These are phyloP conservation scores for Agonopterix heracliana DNA, from an alignment of 2,888 invertebrate species.

Conservation along the genomic window DNA sequence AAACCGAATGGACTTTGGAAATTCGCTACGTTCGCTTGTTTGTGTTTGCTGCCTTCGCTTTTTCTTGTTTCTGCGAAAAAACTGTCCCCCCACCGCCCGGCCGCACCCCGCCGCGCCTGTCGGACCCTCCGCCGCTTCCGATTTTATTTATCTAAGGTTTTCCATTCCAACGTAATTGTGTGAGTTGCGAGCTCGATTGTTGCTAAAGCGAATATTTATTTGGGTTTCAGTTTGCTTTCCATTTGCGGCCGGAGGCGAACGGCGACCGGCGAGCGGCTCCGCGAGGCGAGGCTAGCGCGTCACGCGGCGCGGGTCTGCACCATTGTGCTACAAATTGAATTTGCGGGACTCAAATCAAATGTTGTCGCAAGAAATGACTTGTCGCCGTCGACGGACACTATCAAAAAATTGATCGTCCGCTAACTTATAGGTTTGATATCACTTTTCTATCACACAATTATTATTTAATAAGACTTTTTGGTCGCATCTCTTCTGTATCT, in stretches of 20 bases:
- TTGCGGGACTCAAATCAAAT: conserved; percentile 65
- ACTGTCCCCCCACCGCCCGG: conserved; percentile 19
- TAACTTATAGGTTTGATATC: conserved; percentile 5
- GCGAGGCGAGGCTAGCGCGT: not conserved
- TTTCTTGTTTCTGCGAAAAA: conserved; percentile 50
- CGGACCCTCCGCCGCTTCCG: conserved; percentile 46
- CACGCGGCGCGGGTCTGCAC: conserved; percentile 5
- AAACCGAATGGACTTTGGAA: conserved; percentile 69
- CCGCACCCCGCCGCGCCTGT: conserved; percentile 12
- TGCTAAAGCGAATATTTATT: conserved; percentile 74
- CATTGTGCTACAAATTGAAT: conserved; percentile 69
- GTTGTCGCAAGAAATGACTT: conserved; percentile 66
- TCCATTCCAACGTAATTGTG: conserved; percentile 71
- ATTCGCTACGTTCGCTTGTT: conserved; percentile 71
- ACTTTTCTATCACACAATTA: not conserved
- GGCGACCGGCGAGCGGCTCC: not conserved
- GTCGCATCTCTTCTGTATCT: not conserved
- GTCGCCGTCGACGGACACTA: conserved; percentile 63
- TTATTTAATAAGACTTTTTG: not conserved
- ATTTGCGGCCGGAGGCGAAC: conserved; percentile 21
- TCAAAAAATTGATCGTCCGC: conserved; percentile 68
- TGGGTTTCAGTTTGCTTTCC: conserved; percentile 64
- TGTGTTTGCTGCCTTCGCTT: conserved; percentile 66
- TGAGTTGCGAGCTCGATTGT: conserved; percentile 69
- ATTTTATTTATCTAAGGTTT: conserved; percentile 74